Evolutionary conservation across 2,888 invertebrate species (phyloP).

Genomic region (Chrysopilus asiliformis): DNA sequence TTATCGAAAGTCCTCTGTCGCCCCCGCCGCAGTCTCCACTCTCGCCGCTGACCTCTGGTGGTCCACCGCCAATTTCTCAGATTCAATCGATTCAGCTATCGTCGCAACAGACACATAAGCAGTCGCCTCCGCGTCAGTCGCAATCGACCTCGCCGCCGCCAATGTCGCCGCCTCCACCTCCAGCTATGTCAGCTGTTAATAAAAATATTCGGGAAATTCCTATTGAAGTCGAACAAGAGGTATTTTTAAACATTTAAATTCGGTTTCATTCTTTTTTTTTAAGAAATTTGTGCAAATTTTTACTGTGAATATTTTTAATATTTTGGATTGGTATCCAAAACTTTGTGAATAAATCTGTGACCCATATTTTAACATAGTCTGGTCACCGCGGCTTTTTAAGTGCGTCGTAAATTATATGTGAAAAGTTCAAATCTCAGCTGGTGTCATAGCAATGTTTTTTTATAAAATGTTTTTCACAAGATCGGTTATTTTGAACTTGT

Average conservation of each 20-base stretch:
- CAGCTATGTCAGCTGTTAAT: conserved; percentile 16
- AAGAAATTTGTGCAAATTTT: no score
- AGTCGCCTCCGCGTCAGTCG: conserved; percentile 6
- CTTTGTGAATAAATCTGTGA: no score
- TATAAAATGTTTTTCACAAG: no score
- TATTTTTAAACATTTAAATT: conserved; percentile 12
- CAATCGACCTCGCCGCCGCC: conserved; percentile 4
- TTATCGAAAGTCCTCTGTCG: conserved; percentile 21
- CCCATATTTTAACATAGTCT: no score
- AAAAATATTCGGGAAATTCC: conserved; percentile 31
- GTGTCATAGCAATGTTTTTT: no score
- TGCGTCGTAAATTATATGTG: no score
- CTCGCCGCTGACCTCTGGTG: conserved; percentile 5
- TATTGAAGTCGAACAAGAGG: conserved; percentile 35
- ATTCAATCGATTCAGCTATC: background rate
- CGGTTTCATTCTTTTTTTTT: conserved; percentile 1
- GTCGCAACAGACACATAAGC: background rate
- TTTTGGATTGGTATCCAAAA: no score
- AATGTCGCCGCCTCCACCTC: conserved; percentile 2
- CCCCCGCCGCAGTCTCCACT: conserved; percentile 23
- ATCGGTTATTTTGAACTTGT: no score
- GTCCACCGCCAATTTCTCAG: background rate
- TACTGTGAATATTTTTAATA: no score
- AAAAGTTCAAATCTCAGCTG: no score
- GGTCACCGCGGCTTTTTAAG: no score